Percentiles rank a stretch among this genome's conserved stretches.
These are phyloP conservation scores for Urosaurus nigricauda DNA, from an alignment of 2,797 vertebrate species.

Conservation along the genomic window DNA sequence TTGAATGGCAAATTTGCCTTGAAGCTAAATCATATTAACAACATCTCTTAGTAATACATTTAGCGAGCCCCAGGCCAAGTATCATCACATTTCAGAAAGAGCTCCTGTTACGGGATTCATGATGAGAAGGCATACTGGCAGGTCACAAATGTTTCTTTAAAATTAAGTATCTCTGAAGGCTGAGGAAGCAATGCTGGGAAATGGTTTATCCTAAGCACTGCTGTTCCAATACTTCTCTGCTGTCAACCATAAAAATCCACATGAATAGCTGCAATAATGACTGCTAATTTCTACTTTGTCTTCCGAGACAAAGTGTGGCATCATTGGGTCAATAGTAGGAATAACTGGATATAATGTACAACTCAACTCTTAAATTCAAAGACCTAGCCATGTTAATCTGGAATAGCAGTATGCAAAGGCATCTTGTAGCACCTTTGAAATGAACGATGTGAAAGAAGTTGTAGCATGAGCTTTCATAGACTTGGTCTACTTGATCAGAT, in stretches of 20 bases:
- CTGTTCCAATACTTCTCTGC: too few relatives aligned
- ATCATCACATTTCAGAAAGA: slow-evolving; percentile 1
- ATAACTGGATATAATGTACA: too few relatives aligned
- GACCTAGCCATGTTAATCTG: too few relatives aligned
- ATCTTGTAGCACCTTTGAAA: too few relatives aligned
- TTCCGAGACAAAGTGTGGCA: background rate
- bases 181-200: background rate
- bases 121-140: background rate
- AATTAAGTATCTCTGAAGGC: background rate
- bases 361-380: too few relatives aligned
- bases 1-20: slow-evolving; percentile 4
- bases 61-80: background rate
- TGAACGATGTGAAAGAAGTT: too few relatives aligned
- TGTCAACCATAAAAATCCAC: background rate
- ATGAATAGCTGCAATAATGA: background rate
- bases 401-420: too few relatives aligned
- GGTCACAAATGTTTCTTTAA: background rate
- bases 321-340: background rate
- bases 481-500: too few relatives aligned
- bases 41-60: slow-evolving; percentile 36
- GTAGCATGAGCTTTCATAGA: too few relatives aligned
- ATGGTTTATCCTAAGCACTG: background rate
- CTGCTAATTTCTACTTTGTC: background rate
- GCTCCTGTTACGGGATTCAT: background rate
- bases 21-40: slow-evolving; percentile 32